Conservation (phyloP, 2,888 invertebrate genomes). For the Yponomeuta evonymella region DNA sequence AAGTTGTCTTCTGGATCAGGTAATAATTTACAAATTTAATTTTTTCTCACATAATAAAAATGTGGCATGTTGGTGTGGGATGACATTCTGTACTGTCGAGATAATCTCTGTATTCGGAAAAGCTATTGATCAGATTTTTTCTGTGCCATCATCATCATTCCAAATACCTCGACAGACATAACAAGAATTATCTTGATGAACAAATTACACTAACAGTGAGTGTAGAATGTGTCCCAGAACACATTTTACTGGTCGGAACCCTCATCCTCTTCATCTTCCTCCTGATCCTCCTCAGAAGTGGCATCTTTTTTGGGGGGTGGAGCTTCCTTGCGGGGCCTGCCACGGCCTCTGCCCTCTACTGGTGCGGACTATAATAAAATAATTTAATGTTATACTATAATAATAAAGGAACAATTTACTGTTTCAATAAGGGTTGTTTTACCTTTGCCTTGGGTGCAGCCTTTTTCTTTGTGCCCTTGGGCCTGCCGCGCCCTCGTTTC, state of each 20-base stretch:
- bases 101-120: conserved; percentile 44
- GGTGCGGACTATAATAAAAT: conserved; percentile 24
- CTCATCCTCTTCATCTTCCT: conserved; percentile 66
- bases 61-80: background rate
- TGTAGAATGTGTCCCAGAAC: conserved; percentile 26
- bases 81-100: conserved; percentile 49
- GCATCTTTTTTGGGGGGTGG: conserved; percentile 70
- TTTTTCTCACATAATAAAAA: conserved; percentile 11
- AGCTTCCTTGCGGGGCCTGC: conserved; percentile 67
- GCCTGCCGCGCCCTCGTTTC: conserved; percentile 74
- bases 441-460: conserved; percentile 64
- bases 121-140: conserved; percentile 24
- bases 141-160: conserved; percentile 13
- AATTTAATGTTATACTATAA: background rate
- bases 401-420: background rate
- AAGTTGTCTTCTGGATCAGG: conserved; percentile 37
- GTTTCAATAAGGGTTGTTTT: conserved; percentile 12
- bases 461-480: conserved; percentile 75
- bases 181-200: conserved; percentile 61
- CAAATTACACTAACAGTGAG: conserved; percentile 67
- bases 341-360: conserved; percentile 64
- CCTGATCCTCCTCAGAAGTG: conserved; percentile 69
- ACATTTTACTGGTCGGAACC: conserved; percentile 68
- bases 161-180: conserved; percentile 34
- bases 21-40: conserved; percentile 20